These are phyloP conservation scores for Luperina testacea DNA, from an alignment of 2,888 invertebrate genomes.

Conservation along the genomic window DNA sequence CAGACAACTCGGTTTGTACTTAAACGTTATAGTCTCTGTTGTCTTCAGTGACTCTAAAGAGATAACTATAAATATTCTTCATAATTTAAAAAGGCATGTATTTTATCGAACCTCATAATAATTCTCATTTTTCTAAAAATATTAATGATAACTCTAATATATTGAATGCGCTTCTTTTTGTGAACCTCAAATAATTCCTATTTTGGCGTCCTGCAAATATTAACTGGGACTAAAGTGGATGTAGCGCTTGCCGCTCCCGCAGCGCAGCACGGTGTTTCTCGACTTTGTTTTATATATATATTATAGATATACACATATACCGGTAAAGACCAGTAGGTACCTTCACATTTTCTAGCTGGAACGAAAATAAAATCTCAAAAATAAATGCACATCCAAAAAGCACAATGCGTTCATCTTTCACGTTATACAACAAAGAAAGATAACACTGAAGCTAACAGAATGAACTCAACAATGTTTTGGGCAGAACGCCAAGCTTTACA, in stretches of 20 bases:
- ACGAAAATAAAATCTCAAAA: not conserved
- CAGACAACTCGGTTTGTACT: not conserved
- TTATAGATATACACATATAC: no score
- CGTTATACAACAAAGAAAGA: slow-evolving; percentile 6
- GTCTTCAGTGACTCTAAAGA: not conserved
- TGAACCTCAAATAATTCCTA: not conserved
- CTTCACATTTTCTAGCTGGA: not conserved
- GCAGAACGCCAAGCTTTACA: slow-evolving; percentile 30
- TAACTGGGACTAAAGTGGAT: not conserved
- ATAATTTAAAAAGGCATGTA: not conserved
- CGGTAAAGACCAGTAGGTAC: no score
- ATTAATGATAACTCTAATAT: not conserved
- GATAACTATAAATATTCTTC: not conserved
- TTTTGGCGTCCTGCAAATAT: not conserved
- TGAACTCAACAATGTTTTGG: slow-evolving; percentile 26
- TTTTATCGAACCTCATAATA: not conserved
- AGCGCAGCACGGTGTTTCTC: no score
- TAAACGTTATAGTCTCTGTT: not conserved
- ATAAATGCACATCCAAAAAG: not conserved
- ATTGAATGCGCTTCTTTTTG: not conserved
- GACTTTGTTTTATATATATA: no score
- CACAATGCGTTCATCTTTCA: slow-evolving; percentile 20
- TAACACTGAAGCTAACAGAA: slow-evolving; percentile 13
- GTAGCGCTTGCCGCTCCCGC: not conserved
- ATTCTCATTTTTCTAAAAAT: not conserved